A percentile compares a stretch with the other conserved stretches of the same genome.
These are phyloP conservation scores for Anabas testudineus DNA, from an alignment of 2,797 vertebrate species.

Conservation along the genomic window DNA sequence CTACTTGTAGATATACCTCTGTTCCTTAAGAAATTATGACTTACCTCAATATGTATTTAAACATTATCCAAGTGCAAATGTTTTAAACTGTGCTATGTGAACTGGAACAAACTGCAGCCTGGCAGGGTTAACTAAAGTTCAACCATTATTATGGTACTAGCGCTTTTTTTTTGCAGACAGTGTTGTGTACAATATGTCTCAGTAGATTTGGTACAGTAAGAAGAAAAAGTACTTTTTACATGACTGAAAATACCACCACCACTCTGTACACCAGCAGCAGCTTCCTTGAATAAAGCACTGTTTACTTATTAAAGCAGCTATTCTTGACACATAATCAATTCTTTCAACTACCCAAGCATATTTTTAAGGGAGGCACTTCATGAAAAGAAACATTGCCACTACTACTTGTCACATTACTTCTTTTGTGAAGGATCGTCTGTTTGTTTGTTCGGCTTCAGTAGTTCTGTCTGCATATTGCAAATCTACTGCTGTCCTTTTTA, in stretches of 20 bases:
- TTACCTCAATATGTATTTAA: background rate
- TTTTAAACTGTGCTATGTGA: constrained; percentile 10
- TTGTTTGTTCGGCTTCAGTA: background rate
- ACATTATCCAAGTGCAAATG: background rate
- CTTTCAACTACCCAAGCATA: background rate
- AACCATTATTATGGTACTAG: constrained; percentile 25
- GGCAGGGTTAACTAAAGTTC: constrained; percentile 45
- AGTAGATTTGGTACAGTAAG: constrained; percentile 15
- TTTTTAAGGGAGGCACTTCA: background rate
- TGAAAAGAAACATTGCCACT: constrained; percentile 5
- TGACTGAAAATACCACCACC: constrained; percentile 11
- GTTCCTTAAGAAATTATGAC: background rate
- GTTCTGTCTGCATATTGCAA: background rate
- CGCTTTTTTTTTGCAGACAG: background rate
- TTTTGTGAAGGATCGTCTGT: constrained; percentile 4
- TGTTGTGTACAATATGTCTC: constrained; percentile 28
- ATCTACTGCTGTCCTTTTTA: background rate
- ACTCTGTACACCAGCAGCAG: constrained; percentile 31
- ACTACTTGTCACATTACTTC: background rate
- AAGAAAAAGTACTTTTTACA: background rate
- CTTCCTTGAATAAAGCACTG: constrained; percentile 18
- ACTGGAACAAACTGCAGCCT: constrained; percentile 23
- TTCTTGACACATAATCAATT: constrained; percentile 40
- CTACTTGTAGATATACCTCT: background rate
- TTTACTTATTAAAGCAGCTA: constrained; percentile 35